phyloP scores from a whole-genome alignment of 53 echinoderm and acorn worm species.

The Arbacia lixula region DNA sequence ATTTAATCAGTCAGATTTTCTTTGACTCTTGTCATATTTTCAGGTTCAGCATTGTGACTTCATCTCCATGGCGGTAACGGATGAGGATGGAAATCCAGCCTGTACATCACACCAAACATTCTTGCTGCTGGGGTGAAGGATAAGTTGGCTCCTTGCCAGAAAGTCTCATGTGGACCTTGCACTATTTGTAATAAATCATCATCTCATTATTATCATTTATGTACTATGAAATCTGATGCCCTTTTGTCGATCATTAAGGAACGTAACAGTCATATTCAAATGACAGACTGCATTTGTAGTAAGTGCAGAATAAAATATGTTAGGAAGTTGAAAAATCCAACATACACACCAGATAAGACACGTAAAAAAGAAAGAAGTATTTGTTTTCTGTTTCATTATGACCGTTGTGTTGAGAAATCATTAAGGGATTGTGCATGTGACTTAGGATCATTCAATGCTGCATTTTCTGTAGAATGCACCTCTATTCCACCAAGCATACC shows the following conservation, averaged over 20 bases:
- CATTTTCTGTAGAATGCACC: slow-evolving; percentile 8
- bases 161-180: slow-evolving; percentile 35
- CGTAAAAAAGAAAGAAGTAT: slow-evolving; percentile 41
- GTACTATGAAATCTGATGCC: slow-evolving; percentile 30
- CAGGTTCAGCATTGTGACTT: not conserved
- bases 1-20: not conserved
- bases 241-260: slow-evolving; percentile 26
- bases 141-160: slow-evolving; percentile 33
- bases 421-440: slow-evolving; percentile 1
- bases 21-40: slow-evolving; percentile 1
- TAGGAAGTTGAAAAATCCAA: slow-evolving; percentile 37
- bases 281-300: slow-evolving; percentile 54
- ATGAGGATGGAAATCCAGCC: not conserved
- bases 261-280: not conserved
- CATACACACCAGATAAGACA: slow-evolving; percentile 51
- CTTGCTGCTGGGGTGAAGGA: slow-evolving; percentile 37
- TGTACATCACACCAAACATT: not conserved
- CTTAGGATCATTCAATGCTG: slow-evolving; percentile 6
- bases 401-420: slow-evolving; percentile 16
- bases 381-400: slow-evolving; percentile 44
- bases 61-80: not conserved
- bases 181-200: slow-evolving; percentile 1
- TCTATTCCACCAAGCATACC: slow-evolving; percentile 1
- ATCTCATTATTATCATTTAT: slow-evolving; percentile 39
- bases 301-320: slow-evolving; percentile 23